Percentiles rank a stretch among this genome's conserved stretches.
phyloP scores from a whole-genome alignment of 2,888 invertebrate species.

The Hemicrepidius hirtus region DNA sequence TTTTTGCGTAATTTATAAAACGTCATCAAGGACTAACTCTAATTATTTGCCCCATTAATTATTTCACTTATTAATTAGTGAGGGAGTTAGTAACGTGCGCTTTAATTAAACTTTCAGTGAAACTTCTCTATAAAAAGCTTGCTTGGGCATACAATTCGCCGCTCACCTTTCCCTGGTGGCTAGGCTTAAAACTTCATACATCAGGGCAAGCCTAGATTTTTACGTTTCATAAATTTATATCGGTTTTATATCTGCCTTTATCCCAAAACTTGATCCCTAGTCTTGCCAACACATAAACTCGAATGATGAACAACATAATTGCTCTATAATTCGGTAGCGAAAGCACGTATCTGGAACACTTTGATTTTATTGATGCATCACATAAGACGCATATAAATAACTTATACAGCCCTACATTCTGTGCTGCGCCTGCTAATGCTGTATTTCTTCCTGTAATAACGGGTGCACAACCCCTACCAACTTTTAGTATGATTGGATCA shows the following conservation, averaged over 20 bases:
- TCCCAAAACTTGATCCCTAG: slow-evolving; percentile 46
- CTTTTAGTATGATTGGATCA: too few species aligned
- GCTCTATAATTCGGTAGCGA: slow-evolving; percentile 51
- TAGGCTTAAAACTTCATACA: slow-evolving; percentile 15
- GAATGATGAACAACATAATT: slow-evolving; percentile 55
- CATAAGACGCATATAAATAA: slow-evolving; percentile 38
- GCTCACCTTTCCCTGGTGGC: not conserved
- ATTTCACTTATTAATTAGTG: slow-evolving; percentile 53
- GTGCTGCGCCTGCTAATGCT: slow-evolving; percentile 21
- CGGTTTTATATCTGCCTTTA: slow-evolving; percentile 45
- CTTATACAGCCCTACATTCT: slow-evolving; percentile 1
- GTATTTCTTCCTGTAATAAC: not conserved
- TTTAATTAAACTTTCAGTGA: slow-evolving; percentile 38
- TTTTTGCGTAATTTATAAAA: slow-evolving; percentile 57
- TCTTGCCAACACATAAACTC: slow-evolving; percentile 46
- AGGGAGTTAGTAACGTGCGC: slow-evolving; percentile 25
- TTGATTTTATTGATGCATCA: slow-evolving; percentile 44
- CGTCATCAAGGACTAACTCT: slow-evolving; percentile 55
- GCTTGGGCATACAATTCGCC: slow-evolving; percentile 3
- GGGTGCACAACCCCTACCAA: not conserved
- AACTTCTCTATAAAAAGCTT: slow-evolving; percentile 30
- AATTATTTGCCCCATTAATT: slow-evolving; percentile 58
- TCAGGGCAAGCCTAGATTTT: slow-evolving; percentile 33
- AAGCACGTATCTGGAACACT: slow-evolving; percentile 49
- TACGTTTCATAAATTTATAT: slow-evolving; percentile 50